Evolutionary conservation across 2,888 invertebrate genomes (phyloP).

Genomic region (Sepiola atlantica): DNA sequence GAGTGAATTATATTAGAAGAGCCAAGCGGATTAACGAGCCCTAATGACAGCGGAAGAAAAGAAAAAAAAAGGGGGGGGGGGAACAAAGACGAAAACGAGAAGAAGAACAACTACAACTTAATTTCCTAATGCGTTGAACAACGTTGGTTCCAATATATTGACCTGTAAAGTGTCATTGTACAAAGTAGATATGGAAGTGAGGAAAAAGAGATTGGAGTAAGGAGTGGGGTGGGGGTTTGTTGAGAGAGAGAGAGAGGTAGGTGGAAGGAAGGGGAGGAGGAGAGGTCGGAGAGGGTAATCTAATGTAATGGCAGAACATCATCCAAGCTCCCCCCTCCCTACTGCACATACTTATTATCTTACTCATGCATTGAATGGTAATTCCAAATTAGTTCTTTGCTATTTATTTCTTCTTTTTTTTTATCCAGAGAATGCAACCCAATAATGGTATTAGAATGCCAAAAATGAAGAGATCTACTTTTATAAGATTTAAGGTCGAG

Average conservation of each 20-base stretch:
- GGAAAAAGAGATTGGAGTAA: background rate
- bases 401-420: background rate
- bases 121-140: background rate
- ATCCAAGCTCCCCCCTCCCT: background rate
- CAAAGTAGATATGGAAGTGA: background rate
- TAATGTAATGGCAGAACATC: background rate
- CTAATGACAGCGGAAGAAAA: background rate
- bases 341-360: background rate
- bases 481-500: too few species aligned
- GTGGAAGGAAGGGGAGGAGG: background rate
- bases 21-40: background rate
- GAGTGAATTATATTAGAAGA: background rate
- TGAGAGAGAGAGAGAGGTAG: background rate
- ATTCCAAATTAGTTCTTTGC: background rate
- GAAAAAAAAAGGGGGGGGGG: too few species aligned
- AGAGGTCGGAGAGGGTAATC: background rate
- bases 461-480: background rate
- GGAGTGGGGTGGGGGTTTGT: background rate
- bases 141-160: background rate
- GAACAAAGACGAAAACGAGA: background rate
- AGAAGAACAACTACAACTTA: background rate
- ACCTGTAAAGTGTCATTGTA: background rate
- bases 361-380: background rate
- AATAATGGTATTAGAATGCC: background rate
- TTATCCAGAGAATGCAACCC: background rate